These are phyloP conservation scores for Calyptommatus sinebrachiatus DNA, from an alignment of 2,113 vertebrate species.

Conservation along the genomic window DNA sequence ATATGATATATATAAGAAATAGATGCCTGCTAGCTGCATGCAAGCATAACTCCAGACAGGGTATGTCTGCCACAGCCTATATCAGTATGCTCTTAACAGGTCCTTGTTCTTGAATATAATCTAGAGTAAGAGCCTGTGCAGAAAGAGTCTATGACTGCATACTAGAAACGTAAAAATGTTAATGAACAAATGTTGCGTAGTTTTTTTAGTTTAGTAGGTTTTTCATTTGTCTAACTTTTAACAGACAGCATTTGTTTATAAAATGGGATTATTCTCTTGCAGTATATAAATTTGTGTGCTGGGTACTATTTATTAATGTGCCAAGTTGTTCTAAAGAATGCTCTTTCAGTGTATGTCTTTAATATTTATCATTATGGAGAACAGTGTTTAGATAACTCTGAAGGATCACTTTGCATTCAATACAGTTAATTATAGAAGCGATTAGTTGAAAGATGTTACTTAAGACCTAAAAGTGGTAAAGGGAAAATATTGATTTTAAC, in stretches of 20 bases:
- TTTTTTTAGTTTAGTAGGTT: background rate
- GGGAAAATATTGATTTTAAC: background rate
- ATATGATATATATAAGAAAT: too few species aligned
- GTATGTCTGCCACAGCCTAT: too few species aligned
- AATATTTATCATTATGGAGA: background rate
- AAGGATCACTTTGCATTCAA: background rate
- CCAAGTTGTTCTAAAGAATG: background rate
- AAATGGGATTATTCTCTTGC: background rate
- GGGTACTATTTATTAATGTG: background rate
- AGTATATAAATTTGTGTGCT: background rate
- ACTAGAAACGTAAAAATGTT: constrained; percentile 1
- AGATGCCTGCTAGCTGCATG: too few species aligned
- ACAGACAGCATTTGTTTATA: rapidly evolving
- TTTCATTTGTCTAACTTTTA: background rate
- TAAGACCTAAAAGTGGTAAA: background rate
- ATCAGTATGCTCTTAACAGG: too few species aligned
- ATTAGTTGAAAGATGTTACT: background rate
- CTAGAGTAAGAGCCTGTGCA: too few species aligned
- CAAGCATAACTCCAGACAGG: too few species aligned
- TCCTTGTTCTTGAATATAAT: too few species aligned
- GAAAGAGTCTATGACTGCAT: background rate
- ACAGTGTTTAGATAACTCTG: background rate
- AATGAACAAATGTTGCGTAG: background rate
- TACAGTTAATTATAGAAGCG: background rate
- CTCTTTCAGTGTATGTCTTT: background rate